Percentiles rank a stretch among this genome's conserved stretches.
These are phyloP conservation scores for Pleuronectes platessa DNA, from an alignment of 2,113 vertebrate species.

Conservation along the genomic window DNA sequence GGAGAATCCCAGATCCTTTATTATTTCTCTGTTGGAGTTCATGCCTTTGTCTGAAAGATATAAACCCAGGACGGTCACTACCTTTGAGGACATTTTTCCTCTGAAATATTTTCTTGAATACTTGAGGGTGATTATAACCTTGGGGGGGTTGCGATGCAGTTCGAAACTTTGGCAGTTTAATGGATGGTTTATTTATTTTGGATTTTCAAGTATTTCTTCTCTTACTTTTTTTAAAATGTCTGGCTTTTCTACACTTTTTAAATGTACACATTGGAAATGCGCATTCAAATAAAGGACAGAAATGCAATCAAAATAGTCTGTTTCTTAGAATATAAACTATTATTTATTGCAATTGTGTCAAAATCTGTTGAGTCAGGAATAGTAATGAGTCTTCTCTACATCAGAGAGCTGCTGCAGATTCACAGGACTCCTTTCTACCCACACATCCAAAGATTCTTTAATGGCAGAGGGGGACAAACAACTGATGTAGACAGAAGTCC, in stretches of 20 bases:
- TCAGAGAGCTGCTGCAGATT: conserved; percentile 24
- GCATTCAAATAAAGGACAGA: not conserved
- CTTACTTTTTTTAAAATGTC: no score
- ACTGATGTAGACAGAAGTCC: not conserved
- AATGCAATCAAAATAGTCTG: not conserved
- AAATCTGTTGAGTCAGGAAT: conserved; percentile 37
- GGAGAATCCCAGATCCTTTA: not conserved
- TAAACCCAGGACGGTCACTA: not conserved
- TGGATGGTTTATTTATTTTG: not conserved
- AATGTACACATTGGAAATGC: no score
- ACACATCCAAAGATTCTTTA: conserved; percentile 47
- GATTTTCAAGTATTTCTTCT: not conserved
- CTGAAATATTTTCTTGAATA: not conserved
- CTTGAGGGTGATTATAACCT: no score
- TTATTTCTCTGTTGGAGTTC: not conserved
- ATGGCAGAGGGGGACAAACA: conserved; percentile 39
- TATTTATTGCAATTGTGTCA: not conserved
- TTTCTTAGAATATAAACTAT: conserved; percentile 3
- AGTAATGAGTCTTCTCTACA: conserved; percentile 31
- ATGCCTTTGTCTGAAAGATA: no score
- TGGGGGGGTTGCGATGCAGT: no score
- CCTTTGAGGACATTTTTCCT: no score
- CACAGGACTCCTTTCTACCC: conserved; percentile 37
- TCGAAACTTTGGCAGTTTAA: no score
- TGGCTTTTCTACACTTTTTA: no score